phyloP scores from a whole-genome alignment of 2,113 vertebrate genomes.

The Nothoprocta pentlandii region DNA sequence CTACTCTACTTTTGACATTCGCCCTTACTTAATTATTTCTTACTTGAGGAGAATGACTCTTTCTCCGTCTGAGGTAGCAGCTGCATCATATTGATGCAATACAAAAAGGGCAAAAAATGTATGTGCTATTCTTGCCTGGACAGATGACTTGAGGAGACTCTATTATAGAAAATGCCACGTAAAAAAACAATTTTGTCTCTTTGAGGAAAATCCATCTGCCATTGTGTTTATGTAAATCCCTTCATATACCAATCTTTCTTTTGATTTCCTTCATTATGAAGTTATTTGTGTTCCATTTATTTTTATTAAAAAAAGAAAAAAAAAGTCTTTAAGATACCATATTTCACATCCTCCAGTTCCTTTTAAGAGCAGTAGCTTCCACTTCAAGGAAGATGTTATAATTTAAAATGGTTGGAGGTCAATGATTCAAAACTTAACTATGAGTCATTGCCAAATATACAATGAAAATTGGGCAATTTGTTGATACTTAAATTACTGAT shows the following conservation, averaged over 20 bases:
- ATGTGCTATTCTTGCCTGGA: not conserved
- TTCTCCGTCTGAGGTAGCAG: slow-evolving; percentile 21
- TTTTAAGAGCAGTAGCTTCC: not conserved
- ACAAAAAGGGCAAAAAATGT: not conserved
- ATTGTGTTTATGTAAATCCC: not conserved
- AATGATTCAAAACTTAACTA: not conserved
- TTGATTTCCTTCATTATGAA: not conserved
- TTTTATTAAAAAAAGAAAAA: not conserved
- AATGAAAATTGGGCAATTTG: not conserved
- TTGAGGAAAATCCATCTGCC: not conserved
- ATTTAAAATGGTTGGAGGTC: not conserved
- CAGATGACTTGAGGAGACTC: not conserved
- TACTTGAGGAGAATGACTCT: slow-evolving; percentile 8
- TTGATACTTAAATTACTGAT: not conserved
- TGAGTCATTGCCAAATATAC: not conserved
- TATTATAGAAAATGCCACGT: not conserved
- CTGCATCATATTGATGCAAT: slow-evolving; percentile 18
- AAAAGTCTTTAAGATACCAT: not conserved
- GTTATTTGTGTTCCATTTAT: not conserved
- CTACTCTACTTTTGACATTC: not conserved
- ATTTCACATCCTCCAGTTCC: not conserved
- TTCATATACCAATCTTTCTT: not conserved
- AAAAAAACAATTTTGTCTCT: not conserved
- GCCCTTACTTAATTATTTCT: slow-evolving; percentile 39
- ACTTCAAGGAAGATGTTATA: not conserved